Conservation (phyloP, 53 echinoderm and acorn worm species). For the Paracentrotus lividus region DNA sequence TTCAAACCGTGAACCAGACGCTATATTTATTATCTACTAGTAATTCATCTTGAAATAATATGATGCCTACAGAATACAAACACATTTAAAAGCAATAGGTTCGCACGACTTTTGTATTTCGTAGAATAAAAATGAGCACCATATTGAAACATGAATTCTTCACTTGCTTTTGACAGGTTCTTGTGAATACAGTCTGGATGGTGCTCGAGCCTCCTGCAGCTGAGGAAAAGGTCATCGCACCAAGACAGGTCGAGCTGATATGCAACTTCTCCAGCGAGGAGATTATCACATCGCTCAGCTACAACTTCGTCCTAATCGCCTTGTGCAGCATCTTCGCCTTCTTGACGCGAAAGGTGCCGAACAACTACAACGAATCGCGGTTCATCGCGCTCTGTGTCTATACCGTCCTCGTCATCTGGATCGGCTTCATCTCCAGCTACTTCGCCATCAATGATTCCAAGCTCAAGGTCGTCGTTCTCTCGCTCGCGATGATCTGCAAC, state of each 20-base stretch:
- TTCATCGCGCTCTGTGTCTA: slow-evolving; percentile 94
- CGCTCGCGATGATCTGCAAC: slow-evolving; percentile 89
- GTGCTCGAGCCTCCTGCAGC: slow-evolving; percentile 59
- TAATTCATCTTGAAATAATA: no score
- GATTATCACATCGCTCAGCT: slow-evolving; percentile 65
- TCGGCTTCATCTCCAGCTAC: slow-evolving; percentile 89
- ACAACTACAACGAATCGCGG: slow-evolving; percentile 97
- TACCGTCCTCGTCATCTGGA: slow-evolving; percentile 85
- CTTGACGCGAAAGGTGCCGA: slow-evolving; percentile 91
- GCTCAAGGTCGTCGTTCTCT: slow-evolving; percentile 78
- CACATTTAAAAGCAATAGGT: not conserved
- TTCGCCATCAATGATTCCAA: slow-evolving; percentile 80
- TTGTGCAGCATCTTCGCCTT: slow-evolving; percentile 90
- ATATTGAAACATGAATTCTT: not conserved
- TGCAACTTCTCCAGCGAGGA: slow-evolving; percentile 59
- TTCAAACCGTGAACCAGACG: not conserved
- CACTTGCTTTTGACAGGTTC: slow-evolving; percentile 30
- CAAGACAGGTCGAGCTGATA: slow-evolving; percentile 29
- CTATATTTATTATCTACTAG: not conserved
- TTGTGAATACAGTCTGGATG: slow-evolving; percentile 53
- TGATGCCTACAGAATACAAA: not conserved
- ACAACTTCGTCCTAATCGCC: slow-evolving; percentile 79
- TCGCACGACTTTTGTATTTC: not conserved
- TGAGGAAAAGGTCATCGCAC: slow-evolving; percentile 10
- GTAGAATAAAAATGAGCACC: no score